Conservation (phyloP, 2,113 vertebrate genomes). For the Suricata suricatta region DNA sequence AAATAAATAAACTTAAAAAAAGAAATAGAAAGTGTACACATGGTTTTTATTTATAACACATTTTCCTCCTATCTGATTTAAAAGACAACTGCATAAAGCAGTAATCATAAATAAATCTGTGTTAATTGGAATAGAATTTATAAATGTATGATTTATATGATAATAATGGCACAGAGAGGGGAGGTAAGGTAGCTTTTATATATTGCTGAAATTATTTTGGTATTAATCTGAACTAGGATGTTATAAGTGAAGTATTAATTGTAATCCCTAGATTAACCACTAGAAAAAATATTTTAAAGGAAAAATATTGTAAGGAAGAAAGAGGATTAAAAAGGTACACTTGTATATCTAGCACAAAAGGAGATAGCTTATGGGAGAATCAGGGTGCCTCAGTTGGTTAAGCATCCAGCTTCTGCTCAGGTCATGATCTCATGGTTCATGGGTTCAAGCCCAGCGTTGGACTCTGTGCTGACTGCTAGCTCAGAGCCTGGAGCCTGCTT, state of each 20-base stretch:
- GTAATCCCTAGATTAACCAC: background rate
- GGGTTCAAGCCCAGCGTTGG: no score
- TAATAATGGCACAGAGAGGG: background rate
- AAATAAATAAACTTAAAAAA: background rate
- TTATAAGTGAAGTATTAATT: constrained; percentile 15
- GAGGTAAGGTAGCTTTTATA: background rate
- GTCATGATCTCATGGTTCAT: no score
- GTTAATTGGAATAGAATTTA: background rate
- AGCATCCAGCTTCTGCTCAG: no score
- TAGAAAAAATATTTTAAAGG: background rate
- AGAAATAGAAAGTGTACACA: background rate
- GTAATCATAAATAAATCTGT: background rate
- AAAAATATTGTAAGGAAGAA: background rate
- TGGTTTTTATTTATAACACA: background rate
- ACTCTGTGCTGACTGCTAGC: no score
- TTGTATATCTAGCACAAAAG: background rate
- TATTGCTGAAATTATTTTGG: background rate
- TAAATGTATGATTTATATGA: background rate
- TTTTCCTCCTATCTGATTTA: background rate
- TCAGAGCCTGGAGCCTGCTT: no score
- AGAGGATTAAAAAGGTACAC: background rate
- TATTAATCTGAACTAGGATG: background rate
- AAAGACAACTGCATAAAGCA: background rate
- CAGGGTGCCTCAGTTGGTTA: no score
- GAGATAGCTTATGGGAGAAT: background rate